These are phyloP conservation scores for Gopherus flavomarginatus DNA, from an alignment of 2,113 vertebrate genomes.

Conservation along the genomic window DNA sequence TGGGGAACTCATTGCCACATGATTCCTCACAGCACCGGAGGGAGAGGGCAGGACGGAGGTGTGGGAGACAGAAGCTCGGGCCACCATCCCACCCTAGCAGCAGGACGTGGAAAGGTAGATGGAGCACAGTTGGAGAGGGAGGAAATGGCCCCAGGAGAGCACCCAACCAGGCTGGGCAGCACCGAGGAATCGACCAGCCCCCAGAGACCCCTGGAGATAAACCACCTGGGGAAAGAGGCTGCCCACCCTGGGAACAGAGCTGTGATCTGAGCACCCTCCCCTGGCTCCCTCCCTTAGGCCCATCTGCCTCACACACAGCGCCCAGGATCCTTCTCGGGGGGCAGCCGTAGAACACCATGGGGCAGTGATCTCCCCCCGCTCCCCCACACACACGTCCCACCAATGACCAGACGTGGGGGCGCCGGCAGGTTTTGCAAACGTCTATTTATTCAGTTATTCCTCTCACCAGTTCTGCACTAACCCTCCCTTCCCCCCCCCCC, in stretches of 20 bases:
- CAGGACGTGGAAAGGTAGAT: accelerated
- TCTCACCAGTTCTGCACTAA: conserved; percentile 18
- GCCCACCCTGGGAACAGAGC: background rate
- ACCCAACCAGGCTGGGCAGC: too few relatives aligned
- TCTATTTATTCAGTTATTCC: conserved; percentile 36
- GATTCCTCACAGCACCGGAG: background rate
- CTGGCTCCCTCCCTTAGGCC: background rate
- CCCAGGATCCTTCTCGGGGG: too few relatives aligned
- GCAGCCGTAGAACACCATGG: accelerated
- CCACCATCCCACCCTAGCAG: background rate
- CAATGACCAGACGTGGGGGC: background rate
- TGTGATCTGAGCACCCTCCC: background rate
- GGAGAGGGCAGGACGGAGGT: background rate
- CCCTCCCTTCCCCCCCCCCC: background rate
- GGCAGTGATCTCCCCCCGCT: background rate
- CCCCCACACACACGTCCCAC: background rate
- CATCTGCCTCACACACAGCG: too few relatives aligned
- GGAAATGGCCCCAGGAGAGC: too few relatives aligned
- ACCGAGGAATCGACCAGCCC: too few relatives aligned
- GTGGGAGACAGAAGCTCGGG: background rate
- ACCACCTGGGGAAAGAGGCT: too few relatives aligned
- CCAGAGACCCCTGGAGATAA: too few relatives aligned
- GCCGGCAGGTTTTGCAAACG: conserved; percentile 15
- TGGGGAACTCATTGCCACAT: background rate
- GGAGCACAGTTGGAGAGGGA: too few relatives aligned